Base-by-base conservation (phyloP, 2,113 vertebrate species). In the Arothron firmamentum region DNA sequence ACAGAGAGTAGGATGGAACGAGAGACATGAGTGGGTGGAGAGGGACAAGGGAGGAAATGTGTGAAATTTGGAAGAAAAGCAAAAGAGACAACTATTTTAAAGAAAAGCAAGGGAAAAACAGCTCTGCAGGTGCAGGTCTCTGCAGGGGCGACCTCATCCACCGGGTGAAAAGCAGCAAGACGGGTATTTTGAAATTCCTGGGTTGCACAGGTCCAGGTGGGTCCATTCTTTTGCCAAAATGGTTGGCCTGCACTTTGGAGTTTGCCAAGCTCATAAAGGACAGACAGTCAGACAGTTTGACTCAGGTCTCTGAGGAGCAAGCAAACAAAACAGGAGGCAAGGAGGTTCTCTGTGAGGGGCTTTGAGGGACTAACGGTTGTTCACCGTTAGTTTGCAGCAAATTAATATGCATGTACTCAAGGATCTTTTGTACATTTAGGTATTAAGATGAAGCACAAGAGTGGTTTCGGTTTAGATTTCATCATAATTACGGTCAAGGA, bases 281-380 rank as follows among this genome's bases (percentile, higher is more conserved):
- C 70, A 59, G 74, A 72, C 20, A 74, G 58, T 62, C 76, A 77
- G 78, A 67, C 62, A 31, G 76, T 68, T 79, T 75, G 80, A 86
- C 63, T 85, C 82, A 85, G 78, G 63, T 25, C 74, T 80, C 70
- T 3, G 19, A 52, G 65, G 74, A 68, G 38, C 20, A 3, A 19
- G 20, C 6, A 46, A 56, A 38, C 48, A 47, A 19, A 38, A 38
- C 34, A 38, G 52, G 55, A 62, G 52, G 52, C 49, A 74, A 28
- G 10, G 49, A 72, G 46, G 51, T 63, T 75, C 57, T 43, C 54
- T 49, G 69, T 60, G 51, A 1, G 43, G 57, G 31, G 49, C 53
- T 60, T 49, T 49, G 51, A 1, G 43, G 57, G 31, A 52, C 53
- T 60, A 46, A 45, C 66, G 28, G 19, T 59, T 63, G 38, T 45